Evolutionary conservation across 37 sponge, comb jelly and placozoan species (phyloP).

Genomic region (Ianthella basta): DNA sequence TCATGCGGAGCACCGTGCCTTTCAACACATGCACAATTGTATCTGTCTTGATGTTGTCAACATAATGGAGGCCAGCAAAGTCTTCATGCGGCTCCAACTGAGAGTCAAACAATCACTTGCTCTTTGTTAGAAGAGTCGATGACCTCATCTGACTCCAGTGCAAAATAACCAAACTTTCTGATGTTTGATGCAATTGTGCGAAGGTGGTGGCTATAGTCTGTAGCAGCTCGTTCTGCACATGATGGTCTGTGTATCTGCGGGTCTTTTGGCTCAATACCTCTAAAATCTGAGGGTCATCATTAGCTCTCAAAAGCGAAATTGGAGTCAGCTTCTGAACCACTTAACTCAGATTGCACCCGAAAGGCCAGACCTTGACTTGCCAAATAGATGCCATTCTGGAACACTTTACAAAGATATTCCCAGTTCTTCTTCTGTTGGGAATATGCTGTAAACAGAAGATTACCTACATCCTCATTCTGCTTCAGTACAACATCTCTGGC

Average conservation of each 20-base stretch:
- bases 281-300: conserved; percentile 32
- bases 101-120: conserved; percentile 29
- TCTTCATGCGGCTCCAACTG: conserved; percentile 52
- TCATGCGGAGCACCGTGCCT: conserved; percentile 37
- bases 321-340: conserved; percentile 33
- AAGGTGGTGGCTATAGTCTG: conserved; percentile 7
- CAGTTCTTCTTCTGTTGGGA: conserved; percentile 5
- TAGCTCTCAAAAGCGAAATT: conserved; percentile 35
- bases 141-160: conserved; percentile 36
- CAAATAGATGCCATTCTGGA: conserved; percentile 32
- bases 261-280: neutral
- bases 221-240: conserved; percentile 24
- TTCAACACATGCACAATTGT: conserved; percentile 31
- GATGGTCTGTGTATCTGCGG: conserved; percentile 36
- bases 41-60: neutral
- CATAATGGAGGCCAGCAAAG: conserved; percentile 38
- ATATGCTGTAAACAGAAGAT: conserved; percentile 15
- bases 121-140: conserved; percentile 47
- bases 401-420: conserved; percentile 3
- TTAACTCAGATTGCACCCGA: neutral
- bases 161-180: conserved; percentile 11
- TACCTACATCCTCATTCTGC: conserved; percentile 3
- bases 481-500: neutral
- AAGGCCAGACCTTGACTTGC: conserved; percentile 40
- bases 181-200: conserved; percentile 24